phyloP scores from a whole-genome alignment of 1,140 invertebrate species.

The Trinorchestia longiramus region DNA sequence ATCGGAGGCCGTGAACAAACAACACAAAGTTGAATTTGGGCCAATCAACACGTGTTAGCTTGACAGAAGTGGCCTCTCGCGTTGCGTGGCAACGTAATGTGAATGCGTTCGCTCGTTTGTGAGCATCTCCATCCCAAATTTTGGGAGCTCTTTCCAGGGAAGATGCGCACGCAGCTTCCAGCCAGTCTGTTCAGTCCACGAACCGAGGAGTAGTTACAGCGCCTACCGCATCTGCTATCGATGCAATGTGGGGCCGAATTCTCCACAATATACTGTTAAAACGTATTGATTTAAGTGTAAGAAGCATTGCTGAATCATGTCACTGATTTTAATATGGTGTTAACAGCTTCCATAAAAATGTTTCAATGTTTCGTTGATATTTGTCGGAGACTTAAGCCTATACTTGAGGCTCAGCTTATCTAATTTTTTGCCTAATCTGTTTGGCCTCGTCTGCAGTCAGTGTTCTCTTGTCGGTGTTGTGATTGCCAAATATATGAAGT shows the following conservation, averaged over 20 bases:
- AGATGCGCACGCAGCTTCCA: not conserved
- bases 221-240: not conserved
- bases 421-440: not conserved
- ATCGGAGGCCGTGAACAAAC: not conserved
- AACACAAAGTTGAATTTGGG: not conserved
- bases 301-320: not conserved
- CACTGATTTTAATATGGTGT: not conserved
- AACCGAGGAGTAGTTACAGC: not conserved
- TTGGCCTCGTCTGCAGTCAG: not conserved
- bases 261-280: not conserved
- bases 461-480: not conserved
- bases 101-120: not conserved
- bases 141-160: not conserved
- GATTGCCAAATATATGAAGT: not conserved
- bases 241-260: not conserved
- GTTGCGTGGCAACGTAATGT: not conserved
- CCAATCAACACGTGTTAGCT: not conserved
- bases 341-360: not conserved
- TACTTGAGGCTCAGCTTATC: not conserved
- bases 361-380: not conserved
- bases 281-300: not conserved
- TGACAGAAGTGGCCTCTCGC: not conserved
- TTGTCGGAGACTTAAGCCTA: not conserved
- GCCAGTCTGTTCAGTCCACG: not conserved
- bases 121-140: not conserved